Evolutionary conservation across 2,888 invertebrate species (phyloP), one percentile per base, ranked within the genome.

Genomic region (Caenorhabditis sinica): DNA sequence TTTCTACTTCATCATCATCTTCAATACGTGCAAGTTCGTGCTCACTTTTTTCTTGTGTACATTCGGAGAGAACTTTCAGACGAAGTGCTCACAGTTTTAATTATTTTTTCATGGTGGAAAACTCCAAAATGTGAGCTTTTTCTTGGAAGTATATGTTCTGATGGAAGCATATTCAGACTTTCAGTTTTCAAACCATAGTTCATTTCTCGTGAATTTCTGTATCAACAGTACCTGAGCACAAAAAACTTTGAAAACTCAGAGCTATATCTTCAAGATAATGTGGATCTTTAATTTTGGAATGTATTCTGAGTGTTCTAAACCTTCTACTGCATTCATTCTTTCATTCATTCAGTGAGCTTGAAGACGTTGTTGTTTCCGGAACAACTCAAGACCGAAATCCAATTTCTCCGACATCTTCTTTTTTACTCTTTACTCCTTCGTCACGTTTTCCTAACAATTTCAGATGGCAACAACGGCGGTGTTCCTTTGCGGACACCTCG

Each of bases 381-480:
- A 63, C 71, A 63, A 53, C 71, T 40, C 68, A 51, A 40, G 56
- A 58, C 71, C 71, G 61, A 77, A 77, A 77, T 77, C 68, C 76
- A 77, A 77, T 77, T 77, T 68, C 56, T 72, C 17, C 60, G 23
- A 72, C 60, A 33, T 20, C 25, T 66, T 63, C 63, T 17, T 49
- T n/a, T 36, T 28, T 13, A 28, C 49, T 25, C 9, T 40, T 51
- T 20, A 23, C 43, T 56, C 36, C n/a, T 40, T 56, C 49, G 13
- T 51, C 40, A 36, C 28, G 23, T 25, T 56, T 68, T 11, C n/a
- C 4, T 11, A 30, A 1, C 30, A 68, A 23, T 68, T 89, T 65
- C 86, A 91, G 90, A 89, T 90, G 86, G 90, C 91, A 45, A 82
- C 89, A 53, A 87, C 89, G 28, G 89, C 90, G 6, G 89, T 89